Conservation (phyloP, 2,797 vertebrate species). For the Myripristis jacobus region DNA sequence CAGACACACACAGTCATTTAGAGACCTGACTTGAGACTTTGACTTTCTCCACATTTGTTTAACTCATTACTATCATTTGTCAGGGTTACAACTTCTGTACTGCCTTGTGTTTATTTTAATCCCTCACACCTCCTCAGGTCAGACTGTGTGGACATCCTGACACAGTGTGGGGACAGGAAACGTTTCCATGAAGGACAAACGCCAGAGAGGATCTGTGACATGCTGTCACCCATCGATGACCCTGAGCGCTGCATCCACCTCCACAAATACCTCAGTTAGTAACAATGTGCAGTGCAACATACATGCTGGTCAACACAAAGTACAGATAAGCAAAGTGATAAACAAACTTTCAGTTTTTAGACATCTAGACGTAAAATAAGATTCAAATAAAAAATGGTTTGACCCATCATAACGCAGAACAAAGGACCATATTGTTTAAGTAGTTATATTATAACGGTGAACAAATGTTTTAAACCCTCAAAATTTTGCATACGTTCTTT, state of each 20-base stretch:
- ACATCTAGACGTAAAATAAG: too few species aligned
- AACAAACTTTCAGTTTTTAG: too few species aligned
- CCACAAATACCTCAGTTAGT: slow-evolving; percentile 94
- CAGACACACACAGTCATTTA: too few species aligned
- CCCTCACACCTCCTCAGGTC: slow-evolving; percentile 84
- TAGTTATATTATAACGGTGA: too few species aligned
- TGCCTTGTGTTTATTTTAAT: not conserved
- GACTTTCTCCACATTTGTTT: not conserved
- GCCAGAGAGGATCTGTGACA: slow-evolving; percentile 95
- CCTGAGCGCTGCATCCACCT: slow-evolving; percentile 94
- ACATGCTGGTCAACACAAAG: not conserved
- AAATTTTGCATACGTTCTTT: too few species aligned
- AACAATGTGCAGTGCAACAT: not conserved
- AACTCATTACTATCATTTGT: slow-evolving; percentile 5
- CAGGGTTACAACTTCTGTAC: not conserved
- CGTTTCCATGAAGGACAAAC: slow-evolving; percentile 93
- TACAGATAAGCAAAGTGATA: too few species aligned
- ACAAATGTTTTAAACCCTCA: too few species aligned
- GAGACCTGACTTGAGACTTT: too few species aligned
- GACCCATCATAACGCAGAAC: too few species aligned
- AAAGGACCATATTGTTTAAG: too few species aligned
- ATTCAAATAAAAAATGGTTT: too few species aligned
- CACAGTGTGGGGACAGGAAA: slow-evolving; percentile 94
- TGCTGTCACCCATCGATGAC: slow-evolving; percentile 93
- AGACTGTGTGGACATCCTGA: slow-evolving; percentile 97